A percentile compares a stretch with the other conserved stretches of the same genome.
These are phyloP conservation scores for Elachura formosa DNA, from an alignment of 2,113 vertebrate genomes.

Conservation along the genomic window DNA sequence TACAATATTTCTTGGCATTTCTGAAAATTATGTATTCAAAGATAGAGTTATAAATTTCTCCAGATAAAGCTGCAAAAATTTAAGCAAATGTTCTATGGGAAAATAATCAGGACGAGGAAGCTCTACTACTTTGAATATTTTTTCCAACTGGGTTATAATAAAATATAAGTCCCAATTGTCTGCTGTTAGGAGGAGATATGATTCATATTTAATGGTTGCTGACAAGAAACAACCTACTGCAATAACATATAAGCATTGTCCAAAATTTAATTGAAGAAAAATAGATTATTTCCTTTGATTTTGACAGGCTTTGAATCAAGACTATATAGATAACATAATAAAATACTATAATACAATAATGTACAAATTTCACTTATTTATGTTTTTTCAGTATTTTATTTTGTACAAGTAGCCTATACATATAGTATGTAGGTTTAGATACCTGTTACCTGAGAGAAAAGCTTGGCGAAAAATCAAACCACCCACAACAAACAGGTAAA, in stretches of 20 bases:
- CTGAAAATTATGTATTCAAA: neutral
- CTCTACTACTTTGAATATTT: neutral
- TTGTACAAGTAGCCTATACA: neutral
- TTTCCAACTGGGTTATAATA: neutral
- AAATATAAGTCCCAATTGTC: neutral
- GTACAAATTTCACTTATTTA: neutral
- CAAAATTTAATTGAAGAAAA: neutral
- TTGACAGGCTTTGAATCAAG: neutral
- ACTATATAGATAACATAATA: neutral
- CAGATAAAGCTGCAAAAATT: neutral
- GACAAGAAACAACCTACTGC: neutral
- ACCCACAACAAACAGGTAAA: neutral
- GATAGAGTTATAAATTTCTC: neutral
- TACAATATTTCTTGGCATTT: neutral
- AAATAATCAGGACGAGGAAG: neutral
- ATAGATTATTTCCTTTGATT: neutral
- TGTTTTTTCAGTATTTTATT: neutral
- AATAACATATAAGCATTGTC: neutral
- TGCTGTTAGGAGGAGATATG: neutral
- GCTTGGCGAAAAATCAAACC: neutral
- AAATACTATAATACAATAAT: neutral
- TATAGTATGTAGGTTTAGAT: neutral
- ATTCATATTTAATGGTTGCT: neutral
- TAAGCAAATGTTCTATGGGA: neutral
- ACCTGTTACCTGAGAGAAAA: neutral